phyloP scores from a whole-genome alignment of 2,797 vertebrate genomes.

The Erpetoichthys calabaricus region DNA sequence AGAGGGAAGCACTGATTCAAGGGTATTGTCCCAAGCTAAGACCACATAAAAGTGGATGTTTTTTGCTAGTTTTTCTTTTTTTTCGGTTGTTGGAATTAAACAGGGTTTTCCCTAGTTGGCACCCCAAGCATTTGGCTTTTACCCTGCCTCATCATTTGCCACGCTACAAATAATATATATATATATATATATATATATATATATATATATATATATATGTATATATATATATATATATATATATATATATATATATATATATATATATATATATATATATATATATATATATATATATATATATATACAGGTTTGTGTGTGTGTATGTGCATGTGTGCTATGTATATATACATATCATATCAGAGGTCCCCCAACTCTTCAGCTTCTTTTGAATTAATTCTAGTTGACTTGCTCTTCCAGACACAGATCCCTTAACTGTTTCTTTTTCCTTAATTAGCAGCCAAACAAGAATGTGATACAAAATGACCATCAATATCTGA shows the following conservation, averaged over 20 bases:
- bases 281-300: conserved; percentile 1
- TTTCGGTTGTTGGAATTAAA: not conserved
- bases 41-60: conserved; percentile 8
- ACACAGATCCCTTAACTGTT: too few species aligned
- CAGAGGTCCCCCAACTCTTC: too few species aligned
- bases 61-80: conserved; percentile 6
- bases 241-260: conserved; percentile 2
- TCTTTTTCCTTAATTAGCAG: too few species aligned
- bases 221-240: not conserved
- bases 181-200: conserved; percentile 6
- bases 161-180: conserved; percentile 4
- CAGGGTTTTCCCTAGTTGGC: too few species aligned
- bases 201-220: not conserved
- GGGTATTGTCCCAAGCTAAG: conserved; percentile 5
- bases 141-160: not conserved
- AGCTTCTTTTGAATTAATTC: too few species aligned
- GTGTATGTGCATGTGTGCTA: conserved; percentile 1
- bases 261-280: not conserved
- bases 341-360: not conserved
- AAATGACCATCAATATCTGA: too few species aligned
- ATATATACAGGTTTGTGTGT: too few species aligned
- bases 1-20: too few species aligned
- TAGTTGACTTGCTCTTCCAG: too few species aligned
- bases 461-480: too few species aligned
- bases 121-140: too few species aligned